Conservation (phyloP, 2,113 vertebrate species). For the Seriola rivoliana region DNA sequence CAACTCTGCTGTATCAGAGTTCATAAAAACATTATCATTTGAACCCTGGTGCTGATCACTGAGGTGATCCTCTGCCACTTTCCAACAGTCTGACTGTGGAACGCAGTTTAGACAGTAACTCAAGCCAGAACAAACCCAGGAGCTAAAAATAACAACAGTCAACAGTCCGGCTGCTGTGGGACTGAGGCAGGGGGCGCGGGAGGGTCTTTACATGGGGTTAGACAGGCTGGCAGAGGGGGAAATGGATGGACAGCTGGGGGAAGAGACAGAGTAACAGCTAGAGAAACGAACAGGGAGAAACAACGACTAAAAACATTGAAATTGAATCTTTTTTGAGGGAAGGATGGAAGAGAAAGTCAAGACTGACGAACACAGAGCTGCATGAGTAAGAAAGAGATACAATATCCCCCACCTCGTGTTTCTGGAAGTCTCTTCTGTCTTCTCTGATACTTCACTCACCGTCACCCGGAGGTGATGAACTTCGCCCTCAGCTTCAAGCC, state of each 20-base stretch:
- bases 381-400: no score
- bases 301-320: neutral
- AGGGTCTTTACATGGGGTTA: conserved; percentile 35
- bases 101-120: conserved; percentile 77
- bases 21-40: conserved; percentile 36
- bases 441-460: neutral
- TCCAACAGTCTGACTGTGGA: conserved; percentile 36
- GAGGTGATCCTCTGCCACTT: conserved; percentile 22
- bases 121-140: conserved; percentile 77
- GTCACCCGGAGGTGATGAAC: conserved; percentile 83
- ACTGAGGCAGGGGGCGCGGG: conserved; percentile 22
- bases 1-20: conserved; percentile 18
- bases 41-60: neutral
- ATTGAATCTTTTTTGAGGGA: neutral
- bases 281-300: conserved; percentile 2
- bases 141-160: conserved; percentile 78
- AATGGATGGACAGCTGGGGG: conserved; percentile 42
- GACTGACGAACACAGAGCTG: neutral
- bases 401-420: neutral
- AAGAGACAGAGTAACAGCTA: neutral
- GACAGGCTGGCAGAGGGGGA: conserved; percentile 2
- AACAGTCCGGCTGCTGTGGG: conserved; percentile 37
- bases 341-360: neutral
- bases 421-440: neutral
- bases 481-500: conserved; percentile 88